phyloP scores from a whole-genome alignment of 2,797 vertebrate species.

The Erithacus rubecula region DNA sequence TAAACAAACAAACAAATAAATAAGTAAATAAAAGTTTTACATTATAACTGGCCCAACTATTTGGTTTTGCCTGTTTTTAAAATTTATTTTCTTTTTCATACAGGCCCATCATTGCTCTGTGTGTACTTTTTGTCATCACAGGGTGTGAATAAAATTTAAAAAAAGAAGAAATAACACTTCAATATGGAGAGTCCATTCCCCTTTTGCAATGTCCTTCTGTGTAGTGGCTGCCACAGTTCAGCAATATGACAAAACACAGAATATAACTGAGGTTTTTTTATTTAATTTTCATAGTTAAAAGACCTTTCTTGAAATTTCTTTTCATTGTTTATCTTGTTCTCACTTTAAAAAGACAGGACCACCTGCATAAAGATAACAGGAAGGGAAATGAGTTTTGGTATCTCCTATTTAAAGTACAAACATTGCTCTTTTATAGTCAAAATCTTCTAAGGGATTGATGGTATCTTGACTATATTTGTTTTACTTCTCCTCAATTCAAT shows the following conservation, averaged over 20 bases:
- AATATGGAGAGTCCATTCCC: background rate
- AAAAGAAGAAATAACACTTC: background rate
- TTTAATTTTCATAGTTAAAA: background rate
- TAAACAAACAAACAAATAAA: accelerated
- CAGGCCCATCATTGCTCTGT: background rate
- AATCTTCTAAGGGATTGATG: background rate
- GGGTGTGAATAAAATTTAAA: background rate
- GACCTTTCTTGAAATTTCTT: background rate
- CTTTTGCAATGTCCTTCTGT: background rate
- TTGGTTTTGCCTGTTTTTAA: background rate
- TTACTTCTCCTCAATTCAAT: background rate
- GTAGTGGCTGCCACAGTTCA: background rate
- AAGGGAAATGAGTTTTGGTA: background rate
- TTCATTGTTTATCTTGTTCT: background rate
- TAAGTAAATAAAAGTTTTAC: accelerated
- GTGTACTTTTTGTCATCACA: background rate
- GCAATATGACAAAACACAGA: background rate
- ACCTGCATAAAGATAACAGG: background rate
- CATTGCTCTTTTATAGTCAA: background rate
- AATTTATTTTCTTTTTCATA: background rate
- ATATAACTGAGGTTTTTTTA: background rate
- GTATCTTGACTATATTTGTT: background rate
- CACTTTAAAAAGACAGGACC: background rate
- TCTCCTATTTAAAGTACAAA: slow-evolving; percentile 17
- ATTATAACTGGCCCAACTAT: background rate